Evolutionary conservation across 2,113 vertebrate species (phyloP).

Genomic region (Hippocampus abdominalis): DNA sequence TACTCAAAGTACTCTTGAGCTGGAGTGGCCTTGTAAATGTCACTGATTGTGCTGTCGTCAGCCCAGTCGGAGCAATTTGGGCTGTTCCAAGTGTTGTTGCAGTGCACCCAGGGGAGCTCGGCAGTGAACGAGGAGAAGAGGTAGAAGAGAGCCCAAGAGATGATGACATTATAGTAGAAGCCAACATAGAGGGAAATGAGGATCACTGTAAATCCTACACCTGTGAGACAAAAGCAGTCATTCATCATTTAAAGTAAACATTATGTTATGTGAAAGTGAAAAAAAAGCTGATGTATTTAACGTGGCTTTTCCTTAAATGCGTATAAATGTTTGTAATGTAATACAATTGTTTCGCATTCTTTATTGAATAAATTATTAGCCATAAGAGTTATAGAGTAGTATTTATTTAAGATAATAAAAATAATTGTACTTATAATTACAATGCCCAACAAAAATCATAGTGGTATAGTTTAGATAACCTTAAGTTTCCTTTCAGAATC

Average conservation of each 20-base stretch:
- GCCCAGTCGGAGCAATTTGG: conserved; percentile 76
- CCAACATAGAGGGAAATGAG: conserved; percentile 82
- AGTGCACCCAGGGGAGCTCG: conserved; percentile 85
- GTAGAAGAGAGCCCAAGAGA: conserved; percentile 82
- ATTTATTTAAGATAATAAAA: too few relatives aligned
- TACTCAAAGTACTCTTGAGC: conserved; percentile 87
- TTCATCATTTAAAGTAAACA: background rate
- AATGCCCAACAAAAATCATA: too few relatives aligned
- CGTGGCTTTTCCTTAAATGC: background rate
- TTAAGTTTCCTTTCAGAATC: too few relatives aligned
- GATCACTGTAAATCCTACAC: conserved; percentile 83
- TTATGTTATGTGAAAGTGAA: background rate
- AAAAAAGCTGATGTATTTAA: background rate
- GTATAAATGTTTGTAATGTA: too few relatives aligned
- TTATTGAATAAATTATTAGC: too few relatives aligned
- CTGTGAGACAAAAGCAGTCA: conserved; percentile 39
- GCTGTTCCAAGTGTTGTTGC: conserved; percentile 89
- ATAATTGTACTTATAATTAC: too few relatives aligned
- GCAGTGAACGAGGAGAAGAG: conserved; percentile 78
- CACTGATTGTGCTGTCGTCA: conserved; percentile 58
- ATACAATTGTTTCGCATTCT: too few relatives aligned
- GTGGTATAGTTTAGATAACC: too few relatives aligned
- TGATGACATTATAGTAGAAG: conserved; percentile 85
- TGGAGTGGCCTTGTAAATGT: conserved; percentile 76
- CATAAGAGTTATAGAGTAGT: too few relatives aligned